These are phyloP conservation scores for Eilema sororculum DNA, from an alignment of 2,888 invertebrate species.

Conservation along the genomic window DNA sequence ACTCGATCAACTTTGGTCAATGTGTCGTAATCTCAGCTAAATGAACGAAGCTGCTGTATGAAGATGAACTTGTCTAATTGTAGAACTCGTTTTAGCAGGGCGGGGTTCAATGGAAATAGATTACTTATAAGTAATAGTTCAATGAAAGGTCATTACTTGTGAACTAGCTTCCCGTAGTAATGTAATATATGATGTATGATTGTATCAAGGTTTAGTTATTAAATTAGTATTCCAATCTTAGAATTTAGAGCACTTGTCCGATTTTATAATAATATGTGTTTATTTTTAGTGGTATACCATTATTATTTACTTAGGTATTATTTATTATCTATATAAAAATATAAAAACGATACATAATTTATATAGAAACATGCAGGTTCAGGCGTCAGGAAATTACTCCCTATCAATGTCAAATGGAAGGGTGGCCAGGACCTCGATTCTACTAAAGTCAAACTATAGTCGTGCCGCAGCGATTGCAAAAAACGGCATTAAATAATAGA, in stretches of 20 bases:
- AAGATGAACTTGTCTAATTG: constrained; percentile 14
- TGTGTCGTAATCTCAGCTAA: background rate
- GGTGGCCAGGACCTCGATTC: too few species aligned
- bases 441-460: too few species aligned
- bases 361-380: too few species aligned
- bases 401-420: too few species aligned
- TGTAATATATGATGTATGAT: background rate
- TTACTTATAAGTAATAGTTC: constrained; percentile 9
- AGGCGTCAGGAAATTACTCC: too few species aligned
- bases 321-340: too few species aligned
- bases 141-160: constrained; percentile 2
- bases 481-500: too few species aligned
- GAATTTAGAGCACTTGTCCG: background rate
- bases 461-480: too few species aligned
- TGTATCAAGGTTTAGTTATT: background rate
- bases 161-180: background rate
- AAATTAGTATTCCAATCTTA: background rate
- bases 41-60: background rate
- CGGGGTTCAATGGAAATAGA: constrained; percentile 9
- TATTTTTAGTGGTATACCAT: too few species aligned
- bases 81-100: constrained; percentile 10
- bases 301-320: too few species aligned
- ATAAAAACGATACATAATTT: too few species aligned
- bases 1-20: background rate
- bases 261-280: background rate